Conservation (phyloP, 2,113 vertebrate genomes). For the Hemiprocne comata region DNA sequence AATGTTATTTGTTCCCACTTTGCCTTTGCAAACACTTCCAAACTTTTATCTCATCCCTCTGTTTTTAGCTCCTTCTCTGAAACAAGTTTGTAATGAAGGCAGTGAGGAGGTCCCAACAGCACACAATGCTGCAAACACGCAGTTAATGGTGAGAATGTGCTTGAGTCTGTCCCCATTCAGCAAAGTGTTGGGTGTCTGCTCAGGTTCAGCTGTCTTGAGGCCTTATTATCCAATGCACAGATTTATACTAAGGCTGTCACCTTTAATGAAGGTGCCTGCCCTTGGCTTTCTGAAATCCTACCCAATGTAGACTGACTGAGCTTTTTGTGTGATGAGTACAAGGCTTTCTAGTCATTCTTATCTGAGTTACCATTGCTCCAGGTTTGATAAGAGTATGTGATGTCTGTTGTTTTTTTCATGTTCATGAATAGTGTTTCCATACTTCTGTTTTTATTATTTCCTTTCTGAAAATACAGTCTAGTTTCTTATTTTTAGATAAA, state of each 20-base stretch:
- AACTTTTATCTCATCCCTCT: background rate
- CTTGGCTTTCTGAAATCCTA: background rate
- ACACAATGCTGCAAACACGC: background rate
- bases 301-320: background rate
- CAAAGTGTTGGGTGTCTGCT: background rate
- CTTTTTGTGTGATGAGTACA: background rate
- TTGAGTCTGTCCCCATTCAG: background rate
- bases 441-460: background rate
- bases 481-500: no score
- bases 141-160: background rate
- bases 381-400: background rate
- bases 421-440: background rate
- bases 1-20: background rate
- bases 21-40: background rate
- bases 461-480: background rate
- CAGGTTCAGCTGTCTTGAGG: background rate
- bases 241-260: background rate
- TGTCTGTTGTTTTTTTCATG: background rate
- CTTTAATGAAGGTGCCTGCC: background rate
- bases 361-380: background rate
- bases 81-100: background rate
- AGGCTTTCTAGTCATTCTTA: background rate
- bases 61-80: background rate
- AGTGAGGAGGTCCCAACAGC: background rate
- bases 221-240: background rate